Conservation (phyloP, 2,797 vertebrate species). For the Leptoclinus maculatus region DNA sequence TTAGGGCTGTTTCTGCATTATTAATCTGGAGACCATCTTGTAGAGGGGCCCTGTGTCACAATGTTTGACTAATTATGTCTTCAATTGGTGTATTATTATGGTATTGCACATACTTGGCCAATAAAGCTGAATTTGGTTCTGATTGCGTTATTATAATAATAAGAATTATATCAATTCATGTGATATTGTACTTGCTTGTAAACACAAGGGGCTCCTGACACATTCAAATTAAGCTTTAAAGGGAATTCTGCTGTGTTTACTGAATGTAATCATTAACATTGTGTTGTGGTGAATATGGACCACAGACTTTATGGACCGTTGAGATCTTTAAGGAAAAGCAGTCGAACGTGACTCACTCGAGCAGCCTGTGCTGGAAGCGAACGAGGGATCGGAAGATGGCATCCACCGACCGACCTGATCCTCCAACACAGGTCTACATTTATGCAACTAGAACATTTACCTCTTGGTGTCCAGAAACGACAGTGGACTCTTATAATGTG, state of each 20-base stretch:
- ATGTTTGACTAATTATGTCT: background rate
- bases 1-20: background rate
- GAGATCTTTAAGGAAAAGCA: conserved; percentile 57
- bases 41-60: too few species aligned
- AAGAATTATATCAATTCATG: background rate
- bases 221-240: background rate
- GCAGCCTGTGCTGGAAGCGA: conserved; percentile 50
- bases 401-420: conserved; percentile 90
- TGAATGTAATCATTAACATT: background rate
- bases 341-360: conserved; percentile 67
- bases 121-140: background rate
- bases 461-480: background rate
- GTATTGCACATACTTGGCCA: background rate
- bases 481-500: too few species aligned
- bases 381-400: conserved; percentile 88
- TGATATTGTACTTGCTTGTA: background rate
- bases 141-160: too few species aligned
- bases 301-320: background rate
- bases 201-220: background rate
- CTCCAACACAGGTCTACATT: conserved; percentile 87
- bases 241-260: background rate
- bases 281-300: background rate
- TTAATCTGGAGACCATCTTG: background rate
- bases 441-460: conserved; percentile 8
- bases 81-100: background rate